A percentile compares a stretch with the other conserved stretches of the same genome.
Conservation (phyloP, 1,140 invertebrate genomes). For the Conus ventricosus region DNA sequence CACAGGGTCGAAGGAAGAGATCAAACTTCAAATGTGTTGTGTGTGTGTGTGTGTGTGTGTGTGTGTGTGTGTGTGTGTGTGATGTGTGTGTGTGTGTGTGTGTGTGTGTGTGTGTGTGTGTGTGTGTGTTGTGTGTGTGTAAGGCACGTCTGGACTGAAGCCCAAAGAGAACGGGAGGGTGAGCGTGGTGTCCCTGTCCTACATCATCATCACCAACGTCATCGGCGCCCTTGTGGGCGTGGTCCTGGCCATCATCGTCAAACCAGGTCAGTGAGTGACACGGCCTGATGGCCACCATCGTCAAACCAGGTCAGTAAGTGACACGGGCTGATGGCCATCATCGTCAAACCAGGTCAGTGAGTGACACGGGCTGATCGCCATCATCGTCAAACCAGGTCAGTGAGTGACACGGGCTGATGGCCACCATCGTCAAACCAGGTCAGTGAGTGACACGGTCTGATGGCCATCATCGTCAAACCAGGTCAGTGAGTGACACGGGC, state of each 20-base stretch:
- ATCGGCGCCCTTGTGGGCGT: conserved; percentile 78
- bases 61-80: not conserved
- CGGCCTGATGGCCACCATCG: not conserved
- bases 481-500: not conserved
- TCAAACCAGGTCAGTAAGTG: too few species aligned
- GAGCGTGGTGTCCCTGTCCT: conserved; percentile 44
- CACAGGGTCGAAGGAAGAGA: too few species aligned
- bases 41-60: not conserved
- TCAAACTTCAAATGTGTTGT: not conserved
- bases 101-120: not conserved
- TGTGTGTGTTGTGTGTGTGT: not conserved
- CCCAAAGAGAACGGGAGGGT: conserved; percentile 58
- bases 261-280: conserved; percentile 80
- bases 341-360: too few species aligned
- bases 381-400: too few species aligned
- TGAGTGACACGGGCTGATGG: not conserved
- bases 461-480: too few species aligned
- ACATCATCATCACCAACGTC: conserved; percentile 55
- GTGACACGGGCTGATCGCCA: not conserved
- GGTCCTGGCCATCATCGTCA: conserved; percentile 87
- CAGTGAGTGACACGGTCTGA: not conserved
- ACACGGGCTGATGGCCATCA: not conserved
- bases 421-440: too few species aligned
- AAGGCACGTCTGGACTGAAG: conserved; percentile 74
- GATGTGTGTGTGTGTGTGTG: conserved; percentile 1